These are phyloP conservation scores for Strix aluco DNA, from an alignment of 2,113 vertebrate species.

Conservation along the genomic window DNA sequence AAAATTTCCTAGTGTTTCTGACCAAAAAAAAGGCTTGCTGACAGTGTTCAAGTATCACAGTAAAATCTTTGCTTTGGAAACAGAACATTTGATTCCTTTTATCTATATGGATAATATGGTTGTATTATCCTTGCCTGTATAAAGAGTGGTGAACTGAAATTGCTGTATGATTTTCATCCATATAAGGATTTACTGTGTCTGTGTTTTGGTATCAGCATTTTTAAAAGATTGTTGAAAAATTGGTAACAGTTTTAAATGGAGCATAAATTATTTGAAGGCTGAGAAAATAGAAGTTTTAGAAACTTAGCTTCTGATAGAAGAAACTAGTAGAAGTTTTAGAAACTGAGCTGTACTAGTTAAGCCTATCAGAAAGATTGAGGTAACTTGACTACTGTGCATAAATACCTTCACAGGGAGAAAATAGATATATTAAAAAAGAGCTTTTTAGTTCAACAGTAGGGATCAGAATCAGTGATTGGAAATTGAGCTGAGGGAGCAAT, in stretches of 20 bases:
- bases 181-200: neutral
- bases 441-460: neutral
- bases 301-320: neutral
- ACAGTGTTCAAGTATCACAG: neutral
- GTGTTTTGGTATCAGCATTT: neutral
- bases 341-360: neutral
- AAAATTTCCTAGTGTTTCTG: neutral
- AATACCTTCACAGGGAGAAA: neutral
- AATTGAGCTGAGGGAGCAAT: neutral
- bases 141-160: neutral
- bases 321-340: neutral
- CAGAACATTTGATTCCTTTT: neutral
- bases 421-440: neutral
- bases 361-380: neutral
- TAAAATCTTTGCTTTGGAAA: neutral
- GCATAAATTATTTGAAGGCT: neutral
- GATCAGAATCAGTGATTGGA: neutral
- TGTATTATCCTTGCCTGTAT: neutral
- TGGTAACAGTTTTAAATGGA: neutral
- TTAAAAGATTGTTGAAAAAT: neutral
- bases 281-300: neutral
- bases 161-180: neutral
- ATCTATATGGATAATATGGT: neutral
- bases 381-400: neutral
- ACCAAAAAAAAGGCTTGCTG: neutral